Evolutionary conservation across 2,888 invertebrate genomes (phyloP).

Genomic region (Salticus scenicus): DNA sequence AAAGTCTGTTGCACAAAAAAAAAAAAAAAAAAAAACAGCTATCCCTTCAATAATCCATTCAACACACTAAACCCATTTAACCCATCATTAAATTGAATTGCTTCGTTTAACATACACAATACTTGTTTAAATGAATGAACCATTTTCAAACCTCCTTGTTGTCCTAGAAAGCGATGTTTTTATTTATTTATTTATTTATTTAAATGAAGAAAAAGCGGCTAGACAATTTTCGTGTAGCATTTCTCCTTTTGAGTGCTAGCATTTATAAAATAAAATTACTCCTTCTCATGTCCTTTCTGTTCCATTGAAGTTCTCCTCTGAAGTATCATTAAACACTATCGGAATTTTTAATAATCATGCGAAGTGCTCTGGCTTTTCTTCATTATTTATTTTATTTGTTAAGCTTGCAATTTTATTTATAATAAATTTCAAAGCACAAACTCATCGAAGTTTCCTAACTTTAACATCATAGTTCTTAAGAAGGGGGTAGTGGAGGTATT

Average conservation of each 20-base stretch:
- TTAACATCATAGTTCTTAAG: background rate
- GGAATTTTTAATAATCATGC: slow-evolving; percentile 11
- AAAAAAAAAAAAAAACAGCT: slow-evolving; percentile 6
- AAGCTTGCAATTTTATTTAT: background rate
- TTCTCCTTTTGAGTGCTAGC: background rate
- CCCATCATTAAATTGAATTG: slow-evolving; percentile 19
- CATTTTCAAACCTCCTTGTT: background rate
- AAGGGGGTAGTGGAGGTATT: background rate
- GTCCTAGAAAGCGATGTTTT: background rate
- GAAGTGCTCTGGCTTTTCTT: background rate
- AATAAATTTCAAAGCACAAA: background rate
- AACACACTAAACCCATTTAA: background rate
- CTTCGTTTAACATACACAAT: slow-evolving; percentile 14
- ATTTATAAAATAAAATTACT: background rate
- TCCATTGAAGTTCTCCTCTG: background rate
- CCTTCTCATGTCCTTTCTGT: background rate
- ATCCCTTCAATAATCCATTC: background rate
- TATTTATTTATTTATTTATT: no score
- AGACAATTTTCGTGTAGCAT: background rate
- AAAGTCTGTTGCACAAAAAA: background rate
- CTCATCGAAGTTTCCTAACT: slow-evolving; percentile 7
- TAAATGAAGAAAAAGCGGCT: background rate
- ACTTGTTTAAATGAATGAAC: background rate
- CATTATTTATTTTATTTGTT: background rate
- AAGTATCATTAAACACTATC: background rate